Evolutionary conservation across 2,888 invertebrate species (phyloP), one percentile per base, ranked within the genome.

Genomic region (Sclerodermus sp.): DNA sequence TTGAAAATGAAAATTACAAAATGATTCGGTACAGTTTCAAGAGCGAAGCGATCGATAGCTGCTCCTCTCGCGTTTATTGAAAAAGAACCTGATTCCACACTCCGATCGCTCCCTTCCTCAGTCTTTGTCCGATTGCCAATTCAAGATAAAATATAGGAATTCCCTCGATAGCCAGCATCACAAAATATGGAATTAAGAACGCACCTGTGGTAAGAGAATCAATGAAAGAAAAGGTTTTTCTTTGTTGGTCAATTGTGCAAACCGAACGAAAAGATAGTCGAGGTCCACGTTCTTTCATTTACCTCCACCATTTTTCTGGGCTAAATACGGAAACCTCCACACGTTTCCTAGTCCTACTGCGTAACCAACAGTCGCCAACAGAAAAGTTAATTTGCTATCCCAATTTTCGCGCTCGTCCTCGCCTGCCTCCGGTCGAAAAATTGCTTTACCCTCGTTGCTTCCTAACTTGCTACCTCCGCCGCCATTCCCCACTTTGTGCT

Each of bases 61-160:
- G n/a, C n/a, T n/a, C n/a, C n/a, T n/a, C n/a, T n/a, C n/a, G n/a
- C n/a, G n/a, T n/a, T n/a, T n/a, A n/a, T n/a, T n/a, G 23, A 5
- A 8, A 23, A 23, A 23, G 8, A 42, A 75, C 75, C 79, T 93
- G 92, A 77, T 91, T 93, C 96, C 96, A 96, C 1, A 95, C 95
- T 0, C 95, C 95, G 47, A 96, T 93, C 14, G 95, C 93, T 12
- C 96, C 94, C 79, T 96, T 94, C 62, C 96, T 84, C 75, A 97
- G 80, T 53, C 94, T 82, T 80, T 97, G 96, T 1, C 96, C 97
- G 54, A 97, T 92, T 1, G 96, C 96, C 71, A 97, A 81, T 80
- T 97, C 97, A 77, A 97, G 83, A 77, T 96, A 96, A 80, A 97
- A 95, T 71, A 97, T 93, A 0, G 96, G 97, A 66, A 97, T 91